Percentiles rank a stretch among this genome's conserved stretches.
Evolutionary conservation across 2,888 invertebrate species (phyloP).

Genomic region (Syrista parreyssii): DNA sequence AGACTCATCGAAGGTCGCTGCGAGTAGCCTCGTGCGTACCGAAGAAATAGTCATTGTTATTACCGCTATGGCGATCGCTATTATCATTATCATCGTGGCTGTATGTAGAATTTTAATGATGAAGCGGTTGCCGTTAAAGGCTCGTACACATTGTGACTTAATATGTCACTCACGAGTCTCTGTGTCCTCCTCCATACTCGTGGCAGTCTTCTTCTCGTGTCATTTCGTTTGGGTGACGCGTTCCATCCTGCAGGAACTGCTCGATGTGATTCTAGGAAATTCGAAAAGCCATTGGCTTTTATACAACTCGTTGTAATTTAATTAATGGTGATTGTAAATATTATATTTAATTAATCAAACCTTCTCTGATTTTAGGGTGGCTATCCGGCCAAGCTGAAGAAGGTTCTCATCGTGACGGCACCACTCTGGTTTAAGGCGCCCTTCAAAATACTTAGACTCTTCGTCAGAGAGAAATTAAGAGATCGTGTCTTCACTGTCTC

Average conservation of each 20-base stretch:
- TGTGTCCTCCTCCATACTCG: background rate
- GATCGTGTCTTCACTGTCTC: slow-evolving; percentile 96
- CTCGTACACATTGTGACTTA: slow-evolving; percentile 2
- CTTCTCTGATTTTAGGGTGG: slow-evolving; percentile 79
- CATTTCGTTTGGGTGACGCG: background rate
- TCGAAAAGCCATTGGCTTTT: background rate
- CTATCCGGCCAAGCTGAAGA: slow-evolving; percentile 96
- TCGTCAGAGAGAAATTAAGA: slow-evolving; percentile 94
- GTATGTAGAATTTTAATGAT: slow-evolving; percentile 1
- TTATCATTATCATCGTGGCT: slow-evolving; percentile 1
- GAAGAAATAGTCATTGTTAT: background rate
- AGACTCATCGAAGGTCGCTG: background rate
- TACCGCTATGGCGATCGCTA: background rate
- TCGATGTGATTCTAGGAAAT: background rate
- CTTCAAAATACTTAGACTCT: slow-evolving; percentile 93
- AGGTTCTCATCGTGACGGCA: slow-evolving; percentile 96
- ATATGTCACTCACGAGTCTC: slow-evolving; percentile 1
- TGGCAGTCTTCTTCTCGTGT: background rate
- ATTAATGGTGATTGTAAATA: background rate
- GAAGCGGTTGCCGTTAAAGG: background rate
- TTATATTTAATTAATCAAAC: background rate
- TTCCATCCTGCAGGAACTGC: background rate
- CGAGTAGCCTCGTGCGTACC: background rate
- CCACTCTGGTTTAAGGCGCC: slow-evolving; percentile 99
- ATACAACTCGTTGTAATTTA: background rate